Conservation (phyloP, 2,888 invertebrate species). For the Bibio marci region DNA sequence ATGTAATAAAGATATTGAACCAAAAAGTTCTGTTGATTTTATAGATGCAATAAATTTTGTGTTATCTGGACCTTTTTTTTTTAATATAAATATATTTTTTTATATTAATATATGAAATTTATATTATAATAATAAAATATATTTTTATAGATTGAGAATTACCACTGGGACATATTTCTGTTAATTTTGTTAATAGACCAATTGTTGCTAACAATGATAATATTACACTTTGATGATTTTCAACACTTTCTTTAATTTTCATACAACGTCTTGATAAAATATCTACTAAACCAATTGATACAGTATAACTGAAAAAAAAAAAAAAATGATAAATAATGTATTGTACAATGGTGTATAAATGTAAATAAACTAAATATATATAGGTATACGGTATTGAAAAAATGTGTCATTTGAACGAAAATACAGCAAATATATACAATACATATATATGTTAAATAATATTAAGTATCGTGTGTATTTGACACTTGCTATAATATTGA, state of each 20-base stretch:
- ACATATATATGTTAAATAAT: neutral
- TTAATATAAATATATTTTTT: too few relatives aligned
- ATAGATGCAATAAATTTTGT: slow-evolving; percentile 26
- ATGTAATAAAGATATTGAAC: slow-evolving; percentile 25
- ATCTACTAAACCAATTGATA: slow-evolving; percentile 65
- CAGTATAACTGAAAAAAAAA: slow-evolving; percentile 45
- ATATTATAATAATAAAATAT: too few relatives aligned
- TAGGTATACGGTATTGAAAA: too few relatives aligned
- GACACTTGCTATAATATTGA: slow-evolving; percentile 32
- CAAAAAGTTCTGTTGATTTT: slow-evolving; percentile 28
- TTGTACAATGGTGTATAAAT: neutral
- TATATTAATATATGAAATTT: too few relatives aligned
- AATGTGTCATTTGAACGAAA: too few relatives aligned
- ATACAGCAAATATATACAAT: too few relatives aligned
- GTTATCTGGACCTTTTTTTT: slow-evolving; percentile 26
- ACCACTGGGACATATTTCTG: slow-evolving; percentile 28
- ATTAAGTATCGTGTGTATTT: slow-evolving; percentile 31
- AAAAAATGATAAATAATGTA: neutral
- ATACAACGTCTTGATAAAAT: slow-evolving; percentile 52
- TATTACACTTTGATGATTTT: slow-evolving; percentile 27
- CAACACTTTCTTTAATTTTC: slow-evolving; percentile 46
- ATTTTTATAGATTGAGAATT: too few relatives aligned
- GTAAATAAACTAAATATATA: neutral
- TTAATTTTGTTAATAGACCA: slow-evolving; percentile 27
- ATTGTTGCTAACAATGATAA: slow-evolving; percentile 27